Evolutionary conservation across 2,888 invertebrate genomes (phyloP).

Genomic region (Cheilosia grossa): DNA sequence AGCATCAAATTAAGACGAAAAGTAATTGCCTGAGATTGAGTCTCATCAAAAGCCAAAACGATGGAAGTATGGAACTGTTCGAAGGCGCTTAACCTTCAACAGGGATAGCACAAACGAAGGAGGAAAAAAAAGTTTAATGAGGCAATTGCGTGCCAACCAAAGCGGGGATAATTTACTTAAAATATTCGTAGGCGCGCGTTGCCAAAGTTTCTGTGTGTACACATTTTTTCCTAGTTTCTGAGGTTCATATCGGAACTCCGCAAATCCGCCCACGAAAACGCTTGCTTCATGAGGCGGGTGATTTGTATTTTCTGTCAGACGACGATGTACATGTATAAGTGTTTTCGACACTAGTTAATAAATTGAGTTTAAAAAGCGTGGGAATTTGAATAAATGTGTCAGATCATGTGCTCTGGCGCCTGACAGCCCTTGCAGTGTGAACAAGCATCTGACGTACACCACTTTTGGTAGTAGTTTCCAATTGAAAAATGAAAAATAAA

Average conservation of each 20-base stretch:
- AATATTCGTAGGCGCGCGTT: constrained; percentile 56
- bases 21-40: constrained; percentile 75
- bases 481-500: background rate
- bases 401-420: background rate
- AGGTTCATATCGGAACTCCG: constrained; percentile 19
- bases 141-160: constrained; percentile 70
- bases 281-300: constrained; percentile 51
- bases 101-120: constrained; percentile 2
- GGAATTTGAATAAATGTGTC: background rate
- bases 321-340: constrained; percentile 45
- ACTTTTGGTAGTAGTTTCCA: constrained; percentile 36
- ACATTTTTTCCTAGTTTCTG: constrained; percentile 9
- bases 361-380: constrained; percentile 3
- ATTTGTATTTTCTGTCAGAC: constrained; percentile 57
- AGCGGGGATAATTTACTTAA: constrained; percentile 74
- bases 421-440: constrained; percentile 9
- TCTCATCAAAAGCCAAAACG: constrained; percentile 70
- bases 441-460: constrained; percentile 31
- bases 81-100: background rate
- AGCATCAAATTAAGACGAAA: constrained; percentile 72
- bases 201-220: constrained; percentile 17
- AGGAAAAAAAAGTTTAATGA: constrained; percentile 60
- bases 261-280: constrained; percentile 1
- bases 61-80: background rate
- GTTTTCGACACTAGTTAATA: constrained; percentile 45